Base-by-base conservation (phyloP, 2,113 vertebrate species). In the Strix aluco region DNA sequence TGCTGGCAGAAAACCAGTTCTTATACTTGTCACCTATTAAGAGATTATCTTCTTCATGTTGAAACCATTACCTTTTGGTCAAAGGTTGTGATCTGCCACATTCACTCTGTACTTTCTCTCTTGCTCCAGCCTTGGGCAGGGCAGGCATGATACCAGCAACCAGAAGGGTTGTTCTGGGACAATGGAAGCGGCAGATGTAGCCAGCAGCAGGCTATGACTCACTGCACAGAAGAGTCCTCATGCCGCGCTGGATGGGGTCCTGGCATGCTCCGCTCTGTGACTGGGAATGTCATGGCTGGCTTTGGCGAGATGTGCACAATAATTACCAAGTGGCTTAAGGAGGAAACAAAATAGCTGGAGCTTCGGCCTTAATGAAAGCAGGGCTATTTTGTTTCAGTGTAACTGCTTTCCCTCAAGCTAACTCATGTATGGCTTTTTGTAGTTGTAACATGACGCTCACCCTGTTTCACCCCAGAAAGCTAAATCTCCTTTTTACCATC, bases 161-260 rank as follows among this genome's bases (percentile, higher is more conserved):
- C 77, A 44, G 59, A 30, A 58, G 73, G 83, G 91, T 72, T 92
- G 52, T 87, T 79, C 57, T 92, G 91, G 95, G 94, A 87, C 94
- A 85, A 5, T 30, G 61, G 72, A 27, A 70, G 81, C 4, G 5
- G 86, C 38, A 81, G 70, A 83, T 1, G 63, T 1, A 59, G 86
- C 81, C 89, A 94, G 95, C 49, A 92, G 65, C 80, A 38, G 91
- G 17, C 86, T 55, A 6, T 96, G 95, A 94, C 61, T 96, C 95
- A 84, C 42, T 38, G 61, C 55, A 13, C 36, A 47, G 59, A 57
- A 55, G 29, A 96, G 69, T 15, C 94, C 83, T 78, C 86, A 15
- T n/a, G 63, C 80, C 1, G 15, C 0, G 5, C 65, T 90, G 94
- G 90, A 90, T 46, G 83, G 86, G 72, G 10, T 36, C 72, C 81